Evolutionary conservation across 1,140 invertebrate species (phyloP), one percentile per base, ranked within the genome.

Genomic region (Pseudomyrmex flavicornis): DNA sequence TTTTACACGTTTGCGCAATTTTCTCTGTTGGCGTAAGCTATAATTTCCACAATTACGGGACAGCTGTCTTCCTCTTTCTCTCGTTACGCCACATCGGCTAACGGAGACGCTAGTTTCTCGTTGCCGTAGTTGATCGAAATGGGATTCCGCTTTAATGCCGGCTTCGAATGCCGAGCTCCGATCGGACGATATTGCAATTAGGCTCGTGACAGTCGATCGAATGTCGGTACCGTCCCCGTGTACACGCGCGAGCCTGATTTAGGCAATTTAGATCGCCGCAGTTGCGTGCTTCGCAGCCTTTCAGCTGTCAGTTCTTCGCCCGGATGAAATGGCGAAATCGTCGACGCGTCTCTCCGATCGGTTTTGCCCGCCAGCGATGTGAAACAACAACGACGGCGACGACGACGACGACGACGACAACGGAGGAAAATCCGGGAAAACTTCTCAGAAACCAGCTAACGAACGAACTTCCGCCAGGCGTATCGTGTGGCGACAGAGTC

Each of bases 121-220:
- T 69, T 65, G 52, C 58, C 65, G 70, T 79, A 79, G 22, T 66
- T 61, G 85, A 87, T 87, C 85, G 85, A 84, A 88, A 88, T 69
- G 72, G 86, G 76, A 88, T 87, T 87, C 86, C 86, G 73, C 65
- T 88, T 87, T 88, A 88, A 88, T 88, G 82, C 76, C 73, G 79
- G 68, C 66, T 75, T 85, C 86, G 83, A 83, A 88, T 88, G 68
- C 76, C 83, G 76, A 61, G 48, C 65, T n/a, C 62, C 22, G 52
- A 75, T 80, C 74, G 62, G 79, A 88, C 74, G 87, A 90, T 90
- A 90, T 90, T 90, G 89, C 88, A 90, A 90, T 90, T 90, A 90
- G 89, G 54, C 82, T 59, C 46, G 77, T 86, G 77, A 83, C 84
- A 85, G 84, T 87, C 85, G 88, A 87, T 89, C 82, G 87, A 70